Conservation (phyloP, 2,888 invertebrate genomes). For the Sthenelais limicola region DNA sequence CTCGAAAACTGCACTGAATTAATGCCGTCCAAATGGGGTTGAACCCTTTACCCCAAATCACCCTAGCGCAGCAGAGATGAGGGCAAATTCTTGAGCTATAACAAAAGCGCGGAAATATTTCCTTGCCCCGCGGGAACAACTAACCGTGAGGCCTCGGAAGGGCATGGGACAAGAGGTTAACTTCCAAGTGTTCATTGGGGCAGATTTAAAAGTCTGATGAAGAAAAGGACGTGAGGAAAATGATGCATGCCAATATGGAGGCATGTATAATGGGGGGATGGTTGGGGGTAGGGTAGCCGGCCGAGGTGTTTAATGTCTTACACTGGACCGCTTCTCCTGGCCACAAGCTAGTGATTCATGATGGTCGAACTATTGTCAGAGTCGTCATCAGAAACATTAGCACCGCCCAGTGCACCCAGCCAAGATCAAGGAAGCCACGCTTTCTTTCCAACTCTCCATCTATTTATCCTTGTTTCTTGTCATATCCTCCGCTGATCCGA, state of each 20-base stretch:
- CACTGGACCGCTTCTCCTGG: neutral
- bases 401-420: neutral
- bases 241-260: slow-evolving; percentile 29
- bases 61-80: too few species aligned
- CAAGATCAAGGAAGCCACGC: too few species aligned
- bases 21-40: too few species aligned
- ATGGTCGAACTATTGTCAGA: slow-evolving; percentile 16
- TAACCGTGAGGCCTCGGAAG: neutral
- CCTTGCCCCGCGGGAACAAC: too few species aligned
- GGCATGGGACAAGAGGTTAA: slow-evolving; percentile 28
- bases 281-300: neutral
- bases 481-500: too few species aligned
- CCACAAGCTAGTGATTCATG: slow-evolving; percentile 21
- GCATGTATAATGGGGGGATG: slow-evolving; percentile 2
- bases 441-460: too few species aligned
- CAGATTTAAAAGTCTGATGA: slow-evolving; percentile 31
- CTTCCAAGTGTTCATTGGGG: neutral
- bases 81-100: too few species aligned
- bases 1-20: too few species aligned
- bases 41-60: too few species aligned
- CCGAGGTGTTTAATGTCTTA: slow-evolving; percentile 6
- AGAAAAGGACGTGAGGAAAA: neutral
- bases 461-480: too few species aligned
- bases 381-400: neutral
- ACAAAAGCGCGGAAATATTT: too few species aligned